phyloP scores from a whole-genome alignment of 2,888 invertebrate genomes.

The Aphodius granarius region DNA sequence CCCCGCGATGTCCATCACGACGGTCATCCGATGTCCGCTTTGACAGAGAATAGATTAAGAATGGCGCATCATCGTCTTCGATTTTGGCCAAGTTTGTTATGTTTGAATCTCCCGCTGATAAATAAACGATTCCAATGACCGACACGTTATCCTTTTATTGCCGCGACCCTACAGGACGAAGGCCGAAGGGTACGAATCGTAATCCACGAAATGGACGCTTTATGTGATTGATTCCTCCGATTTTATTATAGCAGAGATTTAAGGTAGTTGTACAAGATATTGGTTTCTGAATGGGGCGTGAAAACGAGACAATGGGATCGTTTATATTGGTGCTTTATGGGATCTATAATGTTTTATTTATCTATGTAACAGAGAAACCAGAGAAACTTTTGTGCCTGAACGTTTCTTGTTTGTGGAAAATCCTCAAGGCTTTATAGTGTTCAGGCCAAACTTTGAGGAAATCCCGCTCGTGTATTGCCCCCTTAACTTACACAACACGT shows the following conservation, averaged over 20 bases:
- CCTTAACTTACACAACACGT: too few species aligned
- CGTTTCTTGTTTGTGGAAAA: too few species aligned
- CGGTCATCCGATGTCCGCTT: not conserved
- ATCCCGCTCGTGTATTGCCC: too few species aligned
- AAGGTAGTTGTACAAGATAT: not conserved
- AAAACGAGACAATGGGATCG: not conserved
- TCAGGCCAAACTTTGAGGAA: too few species aligned
- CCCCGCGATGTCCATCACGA: not conserved
- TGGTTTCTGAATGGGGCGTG: not conserved
- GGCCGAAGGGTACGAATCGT: not conserved
- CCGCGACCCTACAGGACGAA: not conserved
- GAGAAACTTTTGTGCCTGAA: too few species aligned
- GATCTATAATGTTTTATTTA: not conserved
- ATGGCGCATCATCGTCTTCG: not conserved
- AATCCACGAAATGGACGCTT: constrained; percentile 11
- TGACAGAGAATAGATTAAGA: not conserved
- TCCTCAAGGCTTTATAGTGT: too few species aligned
- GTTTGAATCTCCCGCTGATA: constrained; percentile 31
- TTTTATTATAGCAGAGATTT: not conserved
- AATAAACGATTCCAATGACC: constrained; percentile 45
- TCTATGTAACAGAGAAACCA: not conserved
- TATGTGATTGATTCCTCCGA: constrained; percentile 7
- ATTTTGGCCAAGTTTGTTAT: not conserved
- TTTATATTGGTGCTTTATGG: not conserved
- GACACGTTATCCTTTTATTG: constrained; percentile 38